Percentiles rank a stretch among this genome's conserved stretches.
Evolutionary conservation across 1,140 invertebrate genomes (phyloP).

Genomic region (Cyclina sinensis): DNA sequence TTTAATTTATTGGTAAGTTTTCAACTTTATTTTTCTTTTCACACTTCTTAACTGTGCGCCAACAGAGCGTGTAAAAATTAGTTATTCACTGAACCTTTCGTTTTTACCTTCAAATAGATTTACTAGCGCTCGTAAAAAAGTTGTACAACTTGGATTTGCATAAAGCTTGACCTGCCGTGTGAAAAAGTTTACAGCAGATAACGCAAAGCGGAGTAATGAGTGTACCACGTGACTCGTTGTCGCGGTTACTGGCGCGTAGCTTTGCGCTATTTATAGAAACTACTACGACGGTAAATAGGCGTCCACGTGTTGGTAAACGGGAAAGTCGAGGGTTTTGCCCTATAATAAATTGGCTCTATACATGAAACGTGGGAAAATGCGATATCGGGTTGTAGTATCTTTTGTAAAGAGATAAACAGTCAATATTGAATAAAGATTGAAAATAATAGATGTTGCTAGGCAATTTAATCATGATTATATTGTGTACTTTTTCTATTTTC

Average conservation of each 20-base stretch:
- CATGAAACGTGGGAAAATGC: slow-evolving; percentile 56
- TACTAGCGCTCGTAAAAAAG: slow-evolving; percentile 8
- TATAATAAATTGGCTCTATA: background rate
- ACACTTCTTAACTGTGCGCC: background rate
- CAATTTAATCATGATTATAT: background rate
- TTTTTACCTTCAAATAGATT: background rate
- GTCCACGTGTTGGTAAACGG: slow-evolving; percentile 25
- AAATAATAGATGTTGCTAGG: background rate
- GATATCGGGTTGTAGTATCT: slow-evolving; percentile 31
- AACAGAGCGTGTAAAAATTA: background rate
- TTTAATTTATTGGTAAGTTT: slow-evolving; percentile 56
- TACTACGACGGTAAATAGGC: slow-evolving; percentile 48
- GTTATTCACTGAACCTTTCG: background rate
- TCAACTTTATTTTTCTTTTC: background rate
- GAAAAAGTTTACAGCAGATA: slow-evolving; percentile 41
- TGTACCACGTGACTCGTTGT: slow-evolving; percentile 52
- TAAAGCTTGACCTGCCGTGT: slow-evolving; percentile 63
- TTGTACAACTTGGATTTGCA: slow-evolving; percentile 51
- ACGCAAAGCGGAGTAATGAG: slow-evolving; percentile 2
- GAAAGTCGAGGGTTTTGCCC: slow-evolving; percentile 26
- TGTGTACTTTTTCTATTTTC: slow-evolving; percentile 7
- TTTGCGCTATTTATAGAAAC: slow-evolving; percentile 26
- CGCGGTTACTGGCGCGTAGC: slow-evolving; percentile 59
- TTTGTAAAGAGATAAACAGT: slow-evolving; percentile 23
- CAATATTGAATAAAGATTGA: background rate